Conservation (phyloP, 2,113 vertebrate genomes). For the Salminus brasiliensis region DNA sequence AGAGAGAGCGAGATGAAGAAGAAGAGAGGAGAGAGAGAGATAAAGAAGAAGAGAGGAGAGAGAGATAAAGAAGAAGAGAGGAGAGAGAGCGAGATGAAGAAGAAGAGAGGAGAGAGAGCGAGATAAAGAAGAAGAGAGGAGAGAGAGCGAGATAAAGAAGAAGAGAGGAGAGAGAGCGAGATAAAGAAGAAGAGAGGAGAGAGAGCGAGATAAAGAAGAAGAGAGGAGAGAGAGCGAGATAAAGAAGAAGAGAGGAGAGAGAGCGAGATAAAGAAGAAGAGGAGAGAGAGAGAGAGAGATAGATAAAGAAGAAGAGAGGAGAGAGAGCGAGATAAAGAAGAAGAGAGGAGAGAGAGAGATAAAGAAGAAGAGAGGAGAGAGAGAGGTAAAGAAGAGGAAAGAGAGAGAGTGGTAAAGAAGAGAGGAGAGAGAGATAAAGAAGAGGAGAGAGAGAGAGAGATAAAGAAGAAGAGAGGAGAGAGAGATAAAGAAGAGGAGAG, state of each 20-base stretch:
- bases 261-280: neutral
- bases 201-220: too few species aligned
- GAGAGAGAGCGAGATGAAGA: too few species aligned
- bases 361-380: too few species aligned
- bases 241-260: neutral
- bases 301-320: conserved; percentile 24
- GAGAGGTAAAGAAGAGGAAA: neutral
- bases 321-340: conserved; percentile 4
- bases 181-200: neutral
- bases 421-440: neutral
- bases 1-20: neutral
- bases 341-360: neutral
- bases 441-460: neutral
- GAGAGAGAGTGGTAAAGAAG: neutral
- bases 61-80: neutral
- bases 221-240: too few species aligned
- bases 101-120: too few species aligned
- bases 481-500: neutral
- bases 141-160: too few species aligned
- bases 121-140: too few species aligned
- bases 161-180: neutral
- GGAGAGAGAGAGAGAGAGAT: neutral
- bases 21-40: neutral
- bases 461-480: neutral
- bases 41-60: neutral